A percentile compares a stretch with the other conserved stretches of the same genome.
Conservation (phyloP, 2,888 invertebrate species). For the Parnassius apollo region DNA sequence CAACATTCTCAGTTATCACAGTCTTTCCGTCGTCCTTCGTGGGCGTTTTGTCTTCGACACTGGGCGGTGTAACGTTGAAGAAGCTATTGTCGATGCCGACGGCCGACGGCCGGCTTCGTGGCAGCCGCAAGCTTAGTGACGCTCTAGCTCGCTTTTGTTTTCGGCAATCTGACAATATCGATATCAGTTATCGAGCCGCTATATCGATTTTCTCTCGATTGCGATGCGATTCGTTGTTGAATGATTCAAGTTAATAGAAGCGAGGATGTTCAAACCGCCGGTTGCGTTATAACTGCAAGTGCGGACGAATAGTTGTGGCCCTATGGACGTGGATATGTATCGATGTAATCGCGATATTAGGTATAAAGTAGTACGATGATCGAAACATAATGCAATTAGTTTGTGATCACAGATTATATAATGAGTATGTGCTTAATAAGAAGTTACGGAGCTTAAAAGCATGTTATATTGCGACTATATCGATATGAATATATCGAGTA, state of each 20-base stretch:
- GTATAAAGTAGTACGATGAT: neutral
- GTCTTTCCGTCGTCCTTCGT: slow-evolving; percentile 42
- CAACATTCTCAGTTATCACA: slow-evolving; percentile 34
- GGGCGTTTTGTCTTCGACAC: slow-evolving; percentile 68
- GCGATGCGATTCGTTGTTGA: slow-evolving; percentile 25
- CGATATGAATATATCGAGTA: slow-evolving; percentile 7
- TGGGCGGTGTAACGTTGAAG: slow-evolving; percentile 74
- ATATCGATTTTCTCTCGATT: slow-evolving; percentile 20
- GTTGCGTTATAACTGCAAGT: slow-evolving; percentile 47
- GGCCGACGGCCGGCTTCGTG: slow-evolving; percentile 68
- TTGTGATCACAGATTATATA: neutral
- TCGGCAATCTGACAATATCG: slow-evolving; percentile 74
- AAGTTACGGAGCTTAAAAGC: neutral
- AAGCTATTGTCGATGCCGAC: slow-evolving; percentile 62
- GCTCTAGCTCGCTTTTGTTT: slow-evolving; percentile 71
- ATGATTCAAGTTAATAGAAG: slow-evolving; percentile 41
- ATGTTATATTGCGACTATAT: slow-evolving; percentile 15
- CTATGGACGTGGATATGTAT: slow-evolving; percentile 20
- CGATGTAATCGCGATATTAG: slow-evolving; percentile 26
- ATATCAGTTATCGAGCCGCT: slow-evolving; percentile 32
- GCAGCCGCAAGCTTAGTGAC: slow-evolving; percentile 66
- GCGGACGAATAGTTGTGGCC: slow-evolving; percentile 36
- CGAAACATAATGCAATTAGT: slow-evolving; percentile 4
- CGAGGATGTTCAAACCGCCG: slow-evolving; percentile 41
- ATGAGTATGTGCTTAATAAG: slow-evolving; percentile 3